Evolutionary conservation across 2,113 vertebrate species (phyloP), one percentile per base, ranked within the genome.

Genomic region (Rhegmatorhina hoffmannsi): DNA sequence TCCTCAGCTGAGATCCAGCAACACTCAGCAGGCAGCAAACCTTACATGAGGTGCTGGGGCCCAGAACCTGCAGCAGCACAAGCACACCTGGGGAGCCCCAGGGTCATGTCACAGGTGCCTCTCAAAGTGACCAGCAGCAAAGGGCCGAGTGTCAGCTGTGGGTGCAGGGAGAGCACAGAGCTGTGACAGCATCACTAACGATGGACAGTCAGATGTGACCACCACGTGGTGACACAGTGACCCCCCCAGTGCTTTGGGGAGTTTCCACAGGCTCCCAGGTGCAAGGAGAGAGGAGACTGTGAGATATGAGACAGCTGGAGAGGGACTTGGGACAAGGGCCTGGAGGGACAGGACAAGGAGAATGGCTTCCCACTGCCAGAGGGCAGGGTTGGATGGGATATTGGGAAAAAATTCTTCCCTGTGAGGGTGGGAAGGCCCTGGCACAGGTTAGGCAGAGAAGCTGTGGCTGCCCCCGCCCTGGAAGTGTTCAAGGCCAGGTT

Each of bases 171-270:
- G 9, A 62, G 62, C 40, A 6, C 9, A 16, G 82, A 59, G 59
- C 31, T 31, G 46, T 8, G 5, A 6, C 43, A 56, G 26, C 2
- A 4, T 50, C 29, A 2, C 13, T 36, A 33, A 29, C 0, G 2
- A 53, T 1, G 29, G 60, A 18, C 9, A 1, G 28, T 28, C 50
- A 84, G 38, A 50, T 6, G 14, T 19, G 50, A 60, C 17, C 8
- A 5, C 5, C 3, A 2, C 1, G 0, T 17, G 46, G 1, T 6
- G 36, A 44, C 36, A 64, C 1, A 0, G 25, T 1, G 1, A 36
- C 53, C 18, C 8, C 19, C 9, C 3, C 20, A 3, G 2, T 3
- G 31, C 59, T 50, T 33, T 12, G 33, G n/a, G 34, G 9, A 31
- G 25, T 5, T 69, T 62, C 33, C 21, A 25, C 23, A 70, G 24